phyloP scores from a whole-genome alignment of 2,113 vertebrate genomes.

The Brachyhypopomus occidentalis region DNA sequence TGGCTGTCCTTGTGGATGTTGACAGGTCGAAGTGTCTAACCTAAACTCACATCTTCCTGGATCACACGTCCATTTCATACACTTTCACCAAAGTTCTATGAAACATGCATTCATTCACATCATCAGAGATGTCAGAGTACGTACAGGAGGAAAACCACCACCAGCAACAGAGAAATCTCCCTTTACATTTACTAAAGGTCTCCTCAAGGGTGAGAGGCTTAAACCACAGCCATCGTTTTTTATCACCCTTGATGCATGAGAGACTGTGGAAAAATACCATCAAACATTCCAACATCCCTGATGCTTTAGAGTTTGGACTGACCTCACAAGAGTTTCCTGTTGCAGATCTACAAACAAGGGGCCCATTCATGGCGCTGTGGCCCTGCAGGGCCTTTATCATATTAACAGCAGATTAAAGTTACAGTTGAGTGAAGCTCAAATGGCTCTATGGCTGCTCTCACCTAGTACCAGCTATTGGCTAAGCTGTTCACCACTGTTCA shows the following conservation, averaged over 20 bases:
- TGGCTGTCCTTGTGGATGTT: background rate
- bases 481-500: background rate
- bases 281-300: constrained; percentile 12
- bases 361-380: constrained; percentile 27
- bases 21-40: background rate
- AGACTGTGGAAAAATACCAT: constrained; percentile 3
- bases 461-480: constrained; percentile 37
- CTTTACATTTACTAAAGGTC: constrained; percentile 1
- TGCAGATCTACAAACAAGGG: constrained; percentile 39
- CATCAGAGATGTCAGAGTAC: background rate
- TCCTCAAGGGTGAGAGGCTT: background rate
- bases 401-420: constrained; percentile 47
- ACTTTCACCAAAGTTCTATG: background rate
- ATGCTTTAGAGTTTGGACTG: constrained; percentile 25
- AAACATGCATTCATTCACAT: background rate
- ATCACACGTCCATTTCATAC: background rate
- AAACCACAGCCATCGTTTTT: background rate
- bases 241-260: background rate
- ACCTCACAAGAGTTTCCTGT: constrained; percentile 38
- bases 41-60: background rate
- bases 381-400: constrained; percentile 25
- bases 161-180: background rate
- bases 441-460: constrained; percentile 52
- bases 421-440: constrained; percentile 20
- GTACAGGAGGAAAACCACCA: background rate